Evolutionary conservation across 2,797 vertebrate genomes (phyloP).

Genomic region (Parauchenoglanis ngamensis): DNA sequence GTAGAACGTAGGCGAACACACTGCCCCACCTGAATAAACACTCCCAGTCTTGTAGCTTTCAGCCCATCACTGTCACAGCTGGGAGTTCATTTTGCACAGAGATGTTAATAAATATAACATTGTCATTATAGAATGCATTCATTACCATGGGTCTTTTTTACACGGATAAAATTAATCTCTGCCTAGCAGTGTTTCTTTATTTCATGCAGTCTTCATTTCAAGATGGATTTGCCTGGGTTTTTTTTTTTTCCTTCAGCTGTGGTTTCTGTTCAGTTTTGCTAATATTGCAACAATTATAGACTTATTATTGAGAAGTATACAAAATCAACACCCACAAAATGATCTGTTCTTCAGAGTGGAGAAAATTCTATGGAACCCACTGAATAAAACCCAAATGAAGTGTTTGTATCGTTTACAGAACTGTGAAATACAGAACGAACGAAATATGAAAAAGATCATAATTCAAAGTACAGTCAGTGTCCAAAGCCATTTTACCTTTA

Average conservation of each 20-base stretch:
- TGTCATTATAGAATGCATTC: not conserved
- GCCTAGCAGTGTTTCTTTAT: not conserved
- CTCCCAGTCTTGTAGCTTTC: not conserved
- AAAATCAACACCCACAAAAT: conserved; percentile 10
- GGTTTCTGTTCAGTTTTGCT: not conserved
- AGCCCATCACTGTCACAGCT: not conserved
- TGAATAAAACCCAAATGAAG: conserved; percentile 1
- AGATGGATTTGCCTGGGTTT: not conserved
- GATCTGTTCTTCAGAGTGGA: conserved; percentile 1
- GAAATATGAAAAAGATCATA: not conserved
- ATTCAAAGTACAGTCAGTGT: not conserved
- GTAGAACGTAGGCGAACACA: not conserved
- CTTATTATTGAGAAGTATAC: not conserved
- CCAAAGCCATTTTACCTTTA: not conserved
- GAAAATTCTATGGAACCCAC: not conserved
- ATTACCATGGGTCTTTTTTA: not conserved
- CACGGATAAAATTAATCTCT: not conserved
- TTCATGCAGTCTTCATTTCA: not conserved
- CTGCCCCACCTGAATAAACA: conserved; percentile 15
- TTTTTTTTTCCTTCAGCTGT: not conserved
- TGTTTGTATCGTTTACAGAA: not conserved
- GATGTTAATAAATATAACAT: not conserved
- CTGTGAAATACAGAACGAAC: not conserved
- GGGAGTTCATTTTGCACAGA: not conserved
- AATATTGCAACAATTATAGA: not conserved